These are phyloP conservation scores for Pungitius pungitius DNA, from an alignment of 2,113 vertebrate species.

Conservation along the genomic window DNA sequence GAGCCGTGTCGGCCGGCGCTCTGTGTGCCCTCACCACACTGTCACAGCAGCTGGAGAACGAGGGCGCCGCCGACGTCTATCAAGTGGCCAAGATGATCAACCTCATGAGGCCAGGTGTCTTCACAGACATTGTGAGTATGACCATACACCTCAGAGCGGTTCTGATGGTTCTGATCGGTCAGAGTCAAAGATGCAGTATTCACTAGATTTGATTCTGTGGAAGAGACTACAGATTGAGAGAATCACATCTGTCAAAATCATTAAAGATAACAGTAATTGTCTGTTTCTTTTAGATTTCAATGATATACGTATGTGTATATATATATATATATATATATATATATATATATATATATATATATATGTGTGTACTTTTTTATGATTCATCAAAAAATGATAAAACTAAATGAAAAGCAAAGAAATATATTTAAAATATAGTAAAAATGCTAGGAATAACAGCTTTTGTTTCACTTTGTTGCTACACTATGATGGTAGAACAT, in stretches of 20 bases:
- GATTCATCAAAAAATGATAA: no score
- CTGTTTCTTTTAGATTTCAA: no score
- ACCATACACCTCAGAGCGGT: not conserved
- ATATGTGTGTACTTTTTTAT: no score
- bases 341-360: no score
- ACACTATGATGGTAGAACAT: not conserved
- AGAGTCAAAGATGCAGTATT: not conserved
- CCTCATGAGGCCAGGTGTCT: conserved; percentile 96
- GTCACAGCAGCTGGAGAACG: conserved; percentile 93
- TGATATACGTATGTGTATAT: no score
- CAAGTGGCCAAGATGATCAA: conserved; percentile 99
- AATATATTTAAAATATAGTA: no score
- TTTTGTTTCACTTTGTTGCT: no score
- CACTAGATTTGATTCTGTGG: not conserved
- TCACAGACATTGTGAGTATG: conserved; percentile 93
- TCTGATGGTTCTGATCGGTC: not conserved
- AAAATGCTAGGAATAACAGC: no score
- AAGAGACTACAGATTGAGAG: not conserved
- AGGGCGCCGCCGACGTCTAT: conserved; percentile 91
- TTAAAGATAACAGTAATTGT: not conserved
- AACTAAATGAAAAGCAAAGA: no score
- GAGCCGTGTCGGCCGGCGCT: conserved; percentile 90
- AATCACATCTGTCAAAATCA: no score
- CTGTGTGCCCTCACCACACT: conserved; percentile 93
- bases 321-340: no score